Percentiles rank a stretch among this genome's conserved stretches.
These are phyloP conservation scores for Sardina pilchardus DNA, from an alignment of 2,113 vertebrate genomes.

Conservation along the genomic window DNA sequence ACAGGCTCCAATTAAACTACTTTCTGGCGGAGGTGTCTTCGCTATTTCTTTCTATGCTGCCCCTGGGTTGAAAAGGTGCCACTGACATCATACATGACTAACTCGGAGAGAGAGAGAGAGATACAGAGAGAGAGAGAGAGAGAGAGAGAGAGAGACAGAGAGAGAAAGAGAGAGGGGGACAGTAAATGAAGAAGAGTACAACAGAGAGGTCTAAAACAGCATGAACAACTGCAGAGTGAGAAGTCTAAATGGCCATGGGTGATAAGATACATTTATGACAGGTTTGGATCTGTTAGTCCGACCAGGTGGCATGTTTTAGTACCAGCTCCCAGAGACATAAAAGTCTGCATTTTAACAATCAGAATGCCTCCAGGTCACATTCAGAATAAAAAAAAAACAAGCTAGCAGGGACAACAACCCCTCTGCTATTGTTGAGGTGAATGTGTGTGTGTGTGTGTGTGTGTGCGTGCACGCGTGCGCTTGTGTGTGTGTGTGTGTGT, in stretches of 20 bases:
- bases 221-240: neutral
- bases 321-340: neutral
- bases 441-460: neutral
- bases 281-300: neutral
- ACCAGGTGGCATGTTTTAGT: neutral
- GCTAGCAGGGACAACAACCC: neutral
- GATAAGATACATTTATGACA: neutral
- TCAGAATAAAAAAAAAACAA: neutral
- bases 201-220: neutral
- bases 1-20: neutral
- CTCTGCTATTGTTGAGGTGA: neutral
- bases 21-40: neutral
- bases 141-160: neutral
- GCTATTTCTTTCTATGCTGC: neutral
- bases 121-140: neutral
- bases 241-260: neutral
- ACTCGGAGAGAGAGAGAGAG: neutral
- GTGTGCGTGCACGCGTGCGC: neutral
- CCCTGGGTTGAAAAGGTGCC: neutral
- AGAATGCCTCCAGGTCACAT: neutral
- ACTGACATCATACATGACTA: neutral
- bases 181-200: neutral
- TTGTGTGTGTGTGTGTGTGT: too few relatives aligned
- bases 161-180: neutral
- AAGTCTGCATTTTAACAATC: neutral